phyloP scores from a whole-genome alignment of 2,888 invertebrate species.

The Andrena haemorrhoa region DNA sequence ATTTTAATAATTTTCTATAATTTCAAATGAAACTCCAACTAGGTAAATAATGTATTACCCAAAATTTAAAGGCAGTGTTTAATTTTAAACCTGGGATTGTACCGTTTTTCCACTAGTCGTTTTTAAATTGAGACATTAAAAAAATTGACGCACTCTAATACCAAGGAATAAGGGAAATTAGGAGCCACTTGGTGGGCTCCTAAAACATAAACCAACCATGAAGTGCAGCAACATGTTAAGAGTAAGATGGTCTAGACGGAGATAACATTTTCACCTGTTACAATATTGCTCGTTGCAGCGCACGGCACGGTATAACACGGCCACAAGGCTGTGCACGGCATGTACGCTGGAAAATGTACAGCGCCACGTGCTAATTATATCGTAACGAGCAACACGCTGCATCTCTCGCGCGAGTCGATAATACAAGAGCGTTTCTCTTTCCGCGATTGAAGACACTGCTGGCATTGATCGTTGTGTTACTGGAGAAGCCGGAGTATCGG shows the following conservation, averaged over 20 bases:
- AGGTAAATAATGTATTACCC: no score
- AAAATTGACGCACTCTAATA: no score
- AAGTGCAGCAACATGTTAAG: slow-evolving; percentile 2
- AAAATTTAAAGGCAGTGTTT: no score
- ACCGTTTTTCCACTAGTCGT: no score
- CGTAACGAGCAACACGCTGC: slow-evolving; percentile 52
- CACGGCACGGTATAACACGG: slow-evolving; percentile 1
- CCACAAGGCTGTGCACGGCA: not conserved
- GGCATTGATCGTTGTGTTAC: not conserved
- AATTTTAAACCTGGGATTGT: no score
- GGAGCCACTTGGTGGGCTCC: not conserved
- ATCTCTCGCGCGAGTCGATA: slow-evolving; percentile 46
- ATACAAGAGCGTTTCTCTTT: slow-evolving; percentile 43
- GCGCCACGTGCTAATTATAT: slow-evolving; percentile 54
- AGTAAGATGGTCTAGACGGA: slow-evolving; percentile 21
- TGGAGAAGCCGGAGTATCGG: not conserved
- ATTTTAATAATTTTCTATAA: no score
- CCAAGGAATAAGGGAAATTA: slow-evolving; percentile 18
- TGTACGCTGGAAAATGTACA: slow-evolving; percentile 45
- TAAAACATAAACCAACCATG: slow-evolving; percentile 31
- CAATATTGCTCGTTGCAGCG: slow-evolving; percentile 29
- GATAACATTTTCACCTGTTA: slow-evolving; percentile 34
- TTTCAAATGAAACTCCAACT: no score
- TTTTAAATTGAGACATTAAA: no score
- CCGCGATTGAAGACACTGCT: slow-evolving; percentile 28